Conservation (phyloP, 2,113 vertebrate genomes). For the Xenus cinereus region DNA sequence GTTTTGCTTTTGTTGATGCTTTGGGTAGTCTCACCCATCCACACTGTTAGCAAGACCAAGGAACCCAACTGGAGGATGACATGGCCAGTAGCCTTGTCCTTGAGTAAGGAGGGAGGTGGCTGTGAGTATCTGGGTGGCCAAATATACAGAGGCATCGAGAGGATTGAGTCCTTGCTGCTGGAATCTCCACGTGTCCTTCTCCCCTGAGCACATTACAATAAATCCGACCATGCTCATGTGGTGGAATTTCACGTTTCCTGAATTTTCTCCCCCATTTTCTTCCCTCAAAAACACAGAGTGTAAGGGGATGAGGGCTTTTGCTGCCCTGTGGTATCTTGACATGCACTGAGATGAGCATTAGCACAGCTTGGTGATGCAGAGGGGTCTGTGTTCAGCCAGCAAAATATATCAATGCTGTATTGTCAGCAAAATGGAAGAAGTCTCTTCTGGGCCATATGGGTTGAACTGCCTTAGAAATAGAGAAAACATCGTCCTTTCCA, state of each 20-base stretch:
- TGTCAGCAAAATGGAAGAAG: background rate
- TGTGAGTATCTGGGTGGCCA: background rate
- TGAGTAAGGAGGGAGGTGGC: background rate
- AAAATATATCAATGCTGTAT: background rate
- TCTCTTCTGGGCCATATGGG: background rate
- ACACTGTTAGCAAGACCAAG: background rate
- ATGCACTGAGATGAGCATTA: background rate
- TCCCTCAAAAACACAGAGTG: background rate
- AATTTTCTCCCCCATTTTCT: background rate
- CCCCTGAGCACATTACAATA: background rate
- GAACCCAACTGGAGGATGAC: background rate
- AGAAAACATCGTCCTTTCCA: background rate
- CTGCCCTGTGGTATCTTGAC: background rate
- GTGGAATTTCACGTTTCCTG: background rate
- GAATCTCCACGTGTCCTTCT: background rate
- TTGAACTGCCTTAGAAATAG: background rate
- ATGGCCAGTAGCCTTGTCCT: background rate
- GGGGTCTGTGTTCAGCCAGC: background rate
- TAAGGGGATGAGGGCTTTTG: accelerated
- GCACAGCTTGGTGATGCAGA: background rate
- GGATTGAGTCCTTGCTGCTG: background rate
- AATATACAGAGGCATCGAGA: background rate
- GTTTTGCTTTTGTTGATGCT: background rate
- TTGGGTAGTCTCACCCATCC: background rate
- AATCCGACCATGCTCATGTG: background rate